A percentile compares a stretch with the other conserved stretches of the same genome.
These are phyloP conservation scores for Acromyrmex heyeri DNA, from an alignment of 1,140 invertebrate species.

Conservation along the genomic window DNA sequence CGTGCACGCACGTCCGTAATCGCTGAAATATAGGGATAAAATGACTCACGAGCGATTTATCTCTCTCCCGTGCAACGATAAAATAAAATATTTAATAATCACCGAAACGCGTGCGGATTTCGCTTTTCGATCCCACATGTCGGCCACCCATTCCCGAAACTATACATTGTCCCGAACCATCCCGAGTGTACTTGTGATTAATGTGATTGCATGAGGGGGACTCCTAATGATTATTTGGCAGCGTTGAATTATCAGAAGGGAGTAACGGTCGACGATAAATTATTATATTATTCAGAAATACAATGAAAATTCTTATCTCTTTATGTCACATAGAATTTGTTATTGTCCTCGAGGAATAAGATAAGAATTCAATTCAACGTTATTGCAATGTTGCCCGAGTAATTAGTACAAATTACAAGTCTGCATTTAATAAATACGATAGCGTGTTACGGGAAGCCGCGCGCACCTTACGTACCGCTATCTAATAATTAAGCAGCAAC, in stretches of 20 bases:
- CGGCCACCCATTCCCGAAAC: constrained; percentile 10
- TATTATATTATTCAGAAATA: constrained; percentile 10
- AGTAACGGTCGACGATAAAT: constrained; percentile 2
- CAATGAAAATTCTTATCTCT: constrained; percentile 10
- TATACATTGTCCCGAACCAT: constrained; percentile 46
- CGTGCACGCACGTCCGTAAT: constrained; percentile 36
- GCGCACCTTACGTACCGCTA: neutral
- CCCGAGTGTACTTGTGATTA: constrained; percentile 49
- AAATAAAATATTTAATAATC: constrained; percentile 66
- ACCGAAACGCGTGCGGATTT: constrained; percentile 55
- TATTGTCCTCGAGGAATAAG: neutral
- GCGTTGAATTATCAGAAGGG: constrained; percentile 13
- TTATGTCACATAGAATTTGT: neutral
- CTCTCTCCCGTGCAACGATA: constrained; percentile 15
- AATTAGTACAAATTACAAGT: constrained; percentile 34
- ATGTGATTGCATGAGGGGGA: constrained; percentile 38
- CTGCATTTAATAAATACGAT: constrained; percentile 27
- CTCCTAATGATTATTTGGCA: constrained; percentile 57
- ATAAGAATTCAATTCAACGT: constrained; percentile 43
- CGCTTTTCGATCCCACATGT: constrained; percentile 14
- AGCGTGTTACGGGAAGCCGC: constrained; percentile 24
- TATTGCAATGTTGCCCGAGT: neutral
- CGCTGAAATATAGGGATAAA: constrained; percentile 49
- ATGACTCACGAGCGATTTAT: constrained; percentile 19
- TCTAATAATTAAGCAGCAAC: constrained; percentile 54